These are phyloP conservation scores for Melanerpes formicivorus DNA, from an alignment of 2,113 vertebrate genomes.

Conservation along the genomic window DNA sequence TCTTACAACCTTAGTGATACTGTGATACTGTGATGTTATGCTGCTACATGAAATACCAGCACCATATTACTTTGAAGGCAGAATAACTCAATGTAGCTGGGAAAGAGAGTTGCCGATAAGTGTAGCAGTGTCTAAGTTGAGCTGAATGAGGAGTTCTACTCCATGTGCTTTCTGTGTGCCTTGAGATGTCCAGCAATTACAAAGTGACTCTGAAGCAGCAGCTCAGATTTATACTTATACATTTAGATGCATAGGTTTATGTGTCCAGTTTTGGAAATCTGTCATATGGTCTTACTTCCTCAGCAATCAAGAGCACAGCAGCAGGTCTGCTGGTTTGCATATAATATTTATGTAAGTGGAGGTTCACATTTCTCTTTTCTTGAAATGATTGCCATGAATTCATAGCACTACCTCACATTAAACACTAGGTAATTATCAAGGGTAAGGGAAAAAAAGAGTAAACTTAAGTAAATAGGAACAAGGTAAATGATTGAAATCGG, in stretches of 20 bases:
- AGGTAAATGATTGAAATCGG: constrained; percentile 1
- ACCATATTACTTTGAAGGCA: accelerated
- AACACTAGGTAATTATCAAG: not conserved
- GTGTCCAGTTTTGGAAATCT: not conserved
- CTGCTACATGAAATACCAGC: not conserved
- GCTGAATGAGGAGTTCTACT: not conserved
- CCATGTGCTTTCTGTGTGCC: not conserved
- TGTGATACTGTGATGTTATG: no score
- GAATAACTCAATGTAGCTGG: not conserved
- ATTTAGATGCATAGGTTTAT: not conserved
- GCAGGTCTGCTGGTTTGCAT: not conserved
- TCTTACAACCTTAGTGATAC: no score
- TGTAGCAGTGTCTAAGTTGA: not conserved
- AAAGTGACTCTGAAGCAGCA: not conserved
- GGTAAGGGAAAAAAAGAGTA: not conserved
- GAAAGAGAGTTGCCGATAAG: not conserved
- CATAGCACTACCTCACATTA: not conserved
- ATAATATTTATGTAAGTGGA: not conserved
- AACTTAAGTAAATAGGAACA: not conserved
- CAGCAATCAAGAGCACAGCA: not conserved
- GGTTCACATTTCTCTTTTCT: not conserved
- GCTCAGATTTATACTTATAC: not conserved
- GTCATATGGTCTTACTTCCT: not conserved
- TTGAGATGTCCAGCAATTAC: not conserved
- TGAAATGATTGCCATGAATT: not conserved